phyloP scores from a whole-genome alignment of 2,888 invertebrate species.

The Torymus aiolomorphi region DNA sequence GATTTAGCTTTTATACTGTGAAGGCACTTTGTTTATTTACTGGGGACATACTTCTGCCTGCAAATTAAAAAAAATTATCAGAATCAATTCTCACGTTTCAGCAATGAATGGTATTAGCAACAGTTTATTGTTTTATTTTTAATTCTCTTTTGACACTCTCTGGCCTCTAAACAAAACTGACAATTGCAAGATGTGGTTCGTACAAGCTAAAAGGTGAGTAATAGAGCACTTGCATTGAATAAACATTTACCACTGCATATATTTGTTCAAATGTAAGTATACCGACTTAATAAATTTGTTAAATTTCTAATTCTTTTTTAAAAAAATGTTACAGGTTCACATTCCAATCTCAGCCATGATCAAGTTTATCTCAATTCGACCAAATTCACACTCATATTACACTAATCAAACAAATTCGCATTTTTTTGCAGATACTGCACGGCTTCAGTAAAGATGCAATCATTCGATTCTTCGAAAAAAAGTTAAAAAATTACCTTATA shows the following conservation, averaged over 20 bases:
- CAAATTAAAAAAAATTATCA: conserved; percentile 1
- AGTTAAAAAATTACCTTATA: conserved; percentile 52
- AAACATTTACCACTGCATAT: neutral
- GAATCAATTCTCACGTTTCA: neutral
- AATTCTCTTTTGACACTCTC: neutral
- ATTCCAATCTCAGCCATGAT: conserved; percentile 10
- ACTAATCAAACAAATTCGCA: neutral
- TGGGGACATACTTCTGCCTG: conserved; percentile 29
- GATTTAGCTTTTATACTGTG: neutral
- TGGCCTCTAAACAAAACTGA: too few relatives aligned
- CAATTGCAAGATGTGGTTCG: too few relatives aligned
- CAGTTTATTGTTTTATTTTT: conserved; percentile 2
- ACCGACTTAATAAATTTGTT: neutral
- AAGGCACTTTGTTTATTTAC: conserved; percentile 16
- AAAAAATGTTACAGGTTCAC: neutral
- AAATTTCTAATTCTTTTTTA: conserved; percentile 24
- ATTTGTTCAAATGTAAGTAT: neutral
- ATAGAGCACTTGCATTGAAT: neutral
- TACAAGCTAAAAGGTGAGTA: too few relatives aligned
- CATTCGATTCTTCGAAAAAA: neutral
- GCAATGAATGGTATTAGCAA: neutral
- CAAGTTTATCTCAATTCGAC: neutral
- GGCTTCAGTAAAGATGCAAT: neutral
- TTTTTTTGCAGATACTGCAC: conserved; percentile 1
- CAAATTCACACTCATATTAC: neutral